Conservation (phyloP, 2,113 vertebrate genomes). For the Anhinga rufa region DNA sequence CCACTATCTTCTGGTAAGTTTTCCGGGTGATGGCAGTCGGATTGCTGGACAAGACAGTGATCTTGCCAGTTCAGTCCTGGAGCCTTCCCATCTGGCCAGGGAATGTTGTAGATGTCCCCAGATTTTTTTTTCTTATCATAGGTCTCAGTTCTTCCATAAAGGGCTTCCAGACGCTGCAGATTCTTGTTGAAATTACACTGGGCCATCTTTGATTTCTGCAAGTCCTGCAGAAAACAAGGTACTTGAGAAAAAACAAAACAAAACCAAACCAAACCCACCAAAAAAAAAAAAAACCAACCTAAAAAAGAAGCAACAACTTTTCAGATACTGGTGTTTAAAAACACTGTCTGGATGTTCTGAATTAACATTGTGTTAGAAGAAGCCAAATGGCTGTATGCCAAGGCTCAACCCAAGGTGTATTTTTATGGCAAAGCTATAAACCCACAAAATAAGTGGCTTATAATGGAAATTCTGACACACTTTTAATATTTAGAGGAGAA, state of each 20-base stretch:
- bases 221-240: not conserved
- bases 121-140: not conserved
- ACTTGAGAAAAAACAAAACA: not conserved
- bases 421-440: constrained; percentile 75
- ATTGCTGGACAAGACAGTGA: not conserved
- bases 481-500: constrained; percentile 52
- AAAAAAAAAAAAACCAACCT: not conserved
- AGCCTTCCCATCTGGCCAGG: not conserved
- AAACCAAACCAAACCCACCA: too few species aligned
- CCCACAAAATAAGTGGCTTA: constrained; percentile 71
- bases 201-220: not conserved
- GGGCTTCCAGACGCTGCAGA: not conserved
- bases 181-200: not conserved
- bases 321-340: constrained; percentile 7
- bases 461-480: constrained; percentile 78
- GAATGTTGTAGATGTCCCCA: not conserved
- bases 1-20: not conserved
- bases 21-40: not conserved
- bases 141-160: not conserved
- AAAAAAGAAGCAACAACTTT: not conserved
- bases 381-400: constrained; percentile 58
- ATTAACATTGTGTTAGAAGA: constrained; percentile 41
- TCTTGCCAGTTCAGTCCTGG: not conserved
- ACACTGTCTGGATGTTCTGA: constrained; percentile 56
- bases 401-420: constrained; percentile 64